Conservation (phyloP, 2,888 invertebrate genomes). For the Mechanitis messenoides region DNA sequence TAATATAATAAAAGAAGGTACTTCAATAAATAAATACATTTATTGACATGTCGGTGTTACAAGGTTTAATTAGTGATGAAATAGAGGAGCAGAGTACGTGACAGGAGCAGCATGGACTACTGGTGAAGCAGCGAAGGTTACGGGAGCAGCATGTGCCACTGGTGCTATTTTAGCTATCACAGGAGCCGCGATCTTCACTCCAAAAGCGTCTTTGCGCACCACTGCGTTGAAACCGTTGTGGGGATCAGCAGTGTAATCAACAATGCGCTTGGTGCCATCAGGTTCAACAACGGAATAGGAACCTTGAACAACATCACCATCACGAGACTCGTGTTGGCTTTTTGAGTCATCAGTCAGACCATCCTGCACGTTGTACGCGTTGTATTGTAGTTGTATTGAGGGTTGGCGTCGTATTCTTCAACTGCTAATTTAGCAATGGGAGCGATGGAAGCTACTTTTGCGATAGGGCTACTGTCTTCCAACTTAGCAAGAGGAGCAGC, state of each 20-base stretch:
- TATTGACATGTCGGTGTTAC: conserved; percentile 3
- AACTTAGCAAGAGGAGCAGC: conserved; percentile 43
- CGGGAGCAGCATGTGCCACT: conserved; percentile 37
- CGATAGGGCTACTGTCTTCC: conserved; percentile 41
- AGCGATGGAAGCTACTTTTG: conserved; percentile 42
- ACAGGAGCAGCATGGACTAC: conserved; percentile 35
- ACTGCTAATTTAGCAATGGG: conserved; percentile 42
- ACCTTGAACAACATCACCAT: conserved; percentile 63
- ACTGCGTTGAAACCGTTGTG: conserved; percentile 65
- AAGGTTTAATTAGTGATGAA: conserved; percentile 59
- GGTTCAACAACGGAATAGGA: conserved; percentile 61
- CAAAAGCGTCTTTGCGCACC: conserved; percentile 57
- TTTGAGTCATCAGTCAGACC: conserved; percentile 60
- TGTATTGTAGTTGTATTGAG: conserved; percentile 64
- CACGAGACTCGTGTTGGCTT: conserved; percentile 56
- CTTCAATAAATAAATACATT: conserved; percentile 8
- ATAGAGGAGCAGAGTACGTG: conserved; percentile 71
- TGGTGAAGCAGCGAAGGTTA: conserved; percentile 38
- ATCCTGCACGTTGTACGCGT: conserved; percentile 59
- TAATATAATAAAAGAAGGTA: conserved; percentile 1
- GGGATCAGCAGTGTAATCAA: conserved; percentile 63
- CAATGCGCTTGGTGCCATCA: conserved; percentile 61
- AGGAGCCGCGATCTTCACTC: conserved; percentile 41
- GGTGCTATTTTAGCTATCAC: conserved; percentile 35
- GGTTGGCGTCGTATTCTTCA: conserved; percentile 54